These are phyloP conservation scores for Liodrosophila aerea DNA, from an alignment of 2,888 invertebrate genomes.

Conservation along the genomic window DNA sequence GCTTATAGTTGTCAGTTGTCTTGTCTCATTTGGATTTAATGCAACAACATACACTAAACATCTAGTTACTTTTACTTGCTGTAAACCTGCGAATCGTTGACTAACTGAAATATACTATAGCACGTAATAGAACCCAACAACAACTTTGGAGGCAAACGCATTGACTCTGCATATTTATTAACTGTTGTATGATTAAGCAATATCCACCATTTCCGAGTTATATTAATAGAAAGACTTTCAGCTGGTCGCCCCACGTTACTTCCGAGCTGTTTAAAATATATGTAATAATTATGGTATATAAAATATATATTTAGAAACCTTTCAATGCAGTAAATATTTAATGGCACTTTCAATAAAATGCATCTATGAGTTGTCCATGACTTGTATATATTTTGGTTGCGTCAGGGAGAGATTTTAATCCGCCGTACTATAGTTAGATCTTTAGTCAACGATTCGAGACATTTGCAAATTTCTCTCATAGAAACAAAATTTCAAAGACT, in stretches of 20 bases:
- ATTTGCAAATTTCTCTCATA: conserved; percentile 6
- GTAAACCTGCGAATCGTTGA: conserved; percentile 43
- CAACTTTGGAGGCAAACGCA: no score
- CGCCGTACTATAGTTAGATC: not conserved
- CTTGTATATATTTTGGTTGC: no score
- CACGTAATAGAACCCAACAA: conserved; percentile 1
- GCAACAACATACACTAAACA: conserved; percentile 16
- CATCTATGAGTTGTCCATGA: conserved; percentile 16
- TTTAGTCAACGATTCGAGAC: conserved; percentile 39
- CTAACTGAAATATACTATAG: conserved; percentile 27
- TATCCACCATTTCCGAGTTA: conserved; percentile 10
- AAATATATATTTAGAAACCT: not conserved
- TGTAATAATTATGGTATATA: conserved; percentile 6
- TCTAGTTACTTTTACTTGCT: conserved; percentile 32
- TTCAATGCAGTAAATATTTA: conserved; percentile 2
- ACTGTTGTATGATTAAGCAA: no score
- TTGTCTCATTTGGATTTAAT: conserved; percentile 60
- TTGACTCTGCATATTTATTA: no score
- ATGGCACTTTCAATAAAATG: conserved; percentile 46
- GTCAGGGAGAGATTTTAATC: not conserved
- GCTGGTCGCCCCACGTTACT: conserved; percentile 3
- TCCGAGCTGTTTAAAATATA: not conserved
- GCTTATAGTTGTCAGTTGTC: conserved; percentile 53
- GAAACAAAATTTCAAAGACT: conserved; percentile 38
- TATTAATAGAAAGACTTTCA: conserved; percentile 1